Evolutionary conservation across 1,140 invertebrate species (phyloP), one percentile per base, ranked within the genome.

Genomic region (Caenorhabditis brenneri): DNA sequence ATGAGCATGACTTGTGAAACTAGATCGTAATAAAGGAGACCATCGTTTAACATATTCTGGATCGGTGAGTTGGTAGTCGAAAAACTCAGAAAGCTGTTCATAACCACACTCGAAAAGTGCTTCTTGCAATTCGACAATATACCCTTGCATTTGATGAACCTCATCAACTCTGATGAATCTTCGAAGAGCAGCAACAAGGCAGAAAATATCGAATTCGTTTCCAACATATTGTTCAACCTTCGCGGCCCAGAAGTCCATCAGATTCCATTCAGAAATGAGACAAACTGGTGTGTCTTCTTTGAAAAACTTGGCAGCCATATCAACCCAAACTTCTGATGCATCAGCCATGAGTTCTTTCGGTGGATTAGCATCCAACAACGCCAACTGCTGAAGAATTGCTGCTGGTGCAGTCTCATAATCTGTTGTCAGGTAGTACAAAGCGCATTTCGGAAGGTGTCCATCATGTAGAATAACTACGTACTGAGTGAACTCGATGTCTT

Each of bases 1-100:
- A 78, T 85, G 65, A 22, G 36, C n/a, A 46, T 81, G 84, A 15
- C 42, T 58, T 12, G 80, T 81, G 12, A 53, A 15, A 2, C 10
- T n/a, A 24, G 4, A 10, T 33, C 79, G 49, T 5, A 15, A 12
- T 7, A 81, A 4, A n/a, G 84, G 84, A 36, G 6, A 39, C 84
- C 84, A 85, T 39, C 84, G 29, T 22, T 85, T 85, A n/a, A 48
- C 33, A 60, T 19, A 78, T 0, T 81, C 46, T 7, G 19, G 10
- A 53, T 85, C 84, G 19, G 49, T 42, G 10, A 85, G 84, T 27
- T 81, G 79, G 4, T 7, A 5, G 36, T 85, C 84, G 10, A 85
- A 19, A 12, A 49, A 51, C 9, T 49, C 27, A 1, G 65, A 24
- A 15, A 82, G 4, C 0, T 51, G 24, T 31, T 85, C 84, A 15